Percentiles rank a stretch among this genome's conserved stretches.
Conservation (phyloP, 1,140 invertebrate genomes). For the Nixonia krombeini region DNA sequence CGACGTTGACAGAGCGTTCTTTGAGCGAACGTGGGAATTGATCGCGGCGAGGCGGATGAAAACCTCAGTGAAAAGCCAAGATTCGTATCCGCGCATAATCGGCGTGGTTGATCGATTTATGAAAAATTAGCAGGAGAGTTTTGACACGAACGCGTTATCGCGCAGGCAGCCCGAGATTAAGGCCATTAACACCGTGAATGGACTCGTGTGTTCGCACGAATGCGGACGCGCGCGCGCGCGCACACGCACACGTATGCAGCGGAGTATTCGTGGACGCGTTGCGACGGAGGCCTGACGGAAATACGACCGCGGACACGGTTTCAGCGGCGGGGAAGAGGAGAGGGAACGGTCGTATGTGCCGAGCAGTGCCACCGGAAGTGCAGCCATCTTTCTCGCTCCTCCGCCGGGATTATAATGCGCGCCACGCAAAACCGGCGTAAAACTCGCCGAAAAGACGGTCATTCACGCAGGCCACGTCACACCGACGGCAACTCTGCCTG, state of each 20-base stretch:
- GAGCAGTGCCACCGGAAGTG: constrained; percentile 33
- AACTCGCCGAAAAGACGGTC: too few species aligned
- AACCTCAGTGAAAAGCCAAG: too few species aligned
- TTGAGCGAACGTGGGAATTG: too few species aligned
- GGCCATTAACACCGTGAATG: constrained; percentile 39
- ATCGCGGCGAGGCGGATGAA: too few species aligned
- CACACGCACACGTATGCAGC: neutral
- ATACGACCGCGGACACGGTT: constrained; percentile 5
- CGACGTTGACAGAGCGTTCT: too few species aligned
- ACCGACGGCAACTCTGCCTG: too few species aligned
- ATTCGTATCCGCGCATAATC: too few species aligned
- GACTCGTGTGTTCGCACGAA: constrained; percentile 9
- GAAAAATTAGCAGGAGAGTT: neutral
- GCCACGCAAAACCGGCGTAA: constrained; percentile 26
- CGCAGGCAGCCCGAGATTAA: constrained; percentile 15
- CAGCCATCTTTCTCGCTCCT: constrained; percentile 34
- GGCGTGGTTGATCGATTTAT: constrained; percentile 1
- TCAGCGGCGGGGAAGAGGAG: neutral
- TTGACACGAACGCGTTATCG: constrained; percentile 11
- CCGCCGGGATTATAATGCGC: constrained; percentile 23
- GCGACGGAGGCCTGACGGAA: constrained; percentile 12
- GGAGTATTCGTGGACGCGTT: too few species aligned
- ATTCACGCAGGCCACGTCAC: too few species aligned
- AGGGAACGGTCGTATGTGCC: constrained; percentile 6
- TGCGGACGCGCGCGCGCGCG: constrained; percentile 3